Conservation (phyloP, 23 tunicate species). For the Ascidia mentula region DNA sequence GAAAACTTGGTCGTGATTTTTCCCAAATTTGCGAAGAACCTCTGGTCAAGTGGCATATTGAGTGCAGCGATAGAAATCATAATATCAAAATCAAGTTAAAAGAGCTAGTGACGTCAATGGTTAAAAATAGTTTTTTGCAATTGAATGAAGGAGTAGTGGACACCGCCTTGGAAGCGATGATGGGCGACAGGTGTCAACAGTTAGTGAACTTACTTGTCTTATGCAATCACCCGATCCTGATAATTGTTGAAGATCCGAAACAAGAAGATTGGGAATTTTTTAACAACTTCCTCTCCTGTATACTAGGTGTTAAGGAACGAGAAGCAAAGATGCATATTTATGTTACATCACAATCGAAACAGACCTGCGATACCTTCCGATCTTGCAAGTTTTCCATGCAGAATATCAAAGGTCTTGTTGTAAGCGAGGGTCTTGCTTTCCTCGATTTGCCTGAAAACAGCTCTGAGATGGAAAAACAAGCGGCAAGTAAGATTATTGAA, state of each 20-base stretch:
- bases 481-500: not conserved
- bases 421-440: not conserved
- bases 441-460: not conserved
- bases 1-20: constrained; percentile 4
- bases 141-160: not conserved
- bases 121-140: not conserved
- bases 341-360: not conserved
- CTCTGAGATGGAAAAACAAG: not conserved
- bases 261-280: not conserved
- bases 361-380: not conserved
- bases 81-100: constrained; percentile 5
- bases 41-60: constrained; percentile 2
- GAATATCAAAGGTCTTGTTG: not conserved
- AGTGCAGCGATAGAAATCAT: not conserved
- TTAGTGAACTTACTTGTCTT: not conserved
- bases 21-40: not conserved
- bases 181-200: not conserved
- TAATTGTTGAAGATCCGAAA: not conserved
- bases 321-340: not conserved
- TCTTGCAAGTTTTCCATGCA: not conserved
- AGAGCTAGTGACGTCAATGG: not conserved
- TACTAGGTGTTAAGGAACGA: not conserved
- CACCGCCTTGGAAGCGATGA: not conserved
- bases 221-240: not conserved
- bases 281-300: not conserved